Evolutionary conservation across 2,888 invertebrate genomes (phyloP).

Genomic region (Habrosyne pyritoides): DNA sequence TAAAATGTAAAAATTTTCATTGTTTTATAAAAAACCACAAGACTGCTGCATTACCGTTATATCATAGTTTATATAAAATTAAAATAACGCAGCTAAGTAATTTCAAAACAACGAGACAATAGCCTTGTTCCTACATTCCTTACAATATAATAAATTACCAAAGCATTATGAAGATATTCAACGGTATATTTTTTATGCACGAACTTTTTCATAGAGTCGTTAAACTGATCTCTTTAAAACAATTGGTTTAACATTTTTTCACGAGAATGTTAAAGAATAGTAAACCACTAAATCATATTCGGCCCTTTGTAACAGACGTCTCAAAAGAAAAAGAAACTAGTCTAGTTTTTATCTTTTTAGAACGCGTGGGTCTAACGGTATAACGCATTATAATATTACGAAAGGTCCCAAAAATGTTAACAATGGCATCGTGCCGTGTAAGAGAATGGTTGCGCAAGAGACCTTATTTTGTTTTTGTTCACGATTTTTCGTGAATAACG

Average conservation of each 20-base stretch:
- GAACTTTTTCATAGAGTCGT: slow-evolving; percentile 9
- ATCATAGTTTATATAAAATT: slow-evolving; percentile 11
- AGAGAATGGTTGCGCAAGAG: slow-evolving; percentile 76
- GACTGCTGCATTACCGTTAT: slow-evolving; percentile 8
- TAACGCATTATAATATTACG: slow-evolving; percentile 56
- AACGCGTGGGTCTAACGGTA: slow-evolving; percentile 71
- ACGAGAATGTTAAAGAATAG: slow-evolving; percentile 44
- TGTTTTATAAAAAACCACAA: slow-evolving; percentile 3
- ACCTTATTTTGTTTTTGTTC: slow-evolving; percentile 65
- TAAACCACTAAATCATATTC: slow-evolving; percentile 74
- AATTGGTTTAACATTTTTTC: slow-evolving; percentile 11
- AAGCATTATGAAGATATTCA: background rate
- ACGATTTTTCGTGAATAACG: slow-evolving; percentile 67
- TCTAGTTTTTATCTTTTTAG: slow-evolving; percentile 64
- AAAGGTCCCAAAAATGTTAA: slow-evolving; percentile 64
- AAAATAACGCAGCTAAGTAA: background rate
- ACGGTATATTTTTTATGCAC: background rate
- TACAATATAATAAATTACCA: background rate
- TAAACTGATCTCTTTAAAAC: slow-evolving; percentile 6
- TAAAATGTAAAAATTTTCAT: slow-evolving; percentile 1
- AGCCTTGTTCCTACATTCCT: background rate
- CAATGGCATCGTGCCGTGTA: slow-evolving; percentile 50
- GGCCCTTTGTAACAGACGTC: slow-evolving; percentile 60
- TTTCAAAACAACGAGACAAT: background rate
- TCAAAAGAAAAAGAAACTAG: slow-evolving; percentile 69